These are phyloP conservation scores for Haemorhous mexicanus DNA, from an alignment of 2,113 vertebrate species.

Conservation along the genomic window DNA sequence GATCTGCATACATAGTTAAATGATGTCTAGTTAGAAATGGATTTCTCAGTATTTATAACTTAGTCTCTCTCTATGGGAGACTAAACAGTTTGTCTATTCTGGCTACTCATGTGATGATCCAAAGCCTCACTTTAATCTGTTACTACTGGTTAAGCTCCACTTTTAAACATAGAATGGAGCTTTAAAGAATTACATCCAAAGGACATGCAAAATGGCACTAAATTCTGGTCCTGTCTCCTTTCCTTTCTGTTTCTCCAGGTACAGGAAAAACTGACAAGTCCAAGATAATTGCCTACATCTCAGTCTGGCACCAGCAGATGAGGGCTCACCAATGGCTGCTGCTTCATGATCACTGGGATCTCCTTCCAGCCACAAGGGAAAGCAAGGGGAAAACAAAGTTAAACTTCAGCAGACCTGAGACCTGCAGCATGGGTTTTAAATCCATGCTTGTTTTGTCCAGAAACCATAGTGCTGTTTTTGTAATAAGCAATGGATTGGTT, in stretches of 20 bases:
- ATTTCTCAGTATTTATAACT: not conserved
- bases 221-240: not conserved
- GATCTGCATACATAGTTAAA: not conserved
- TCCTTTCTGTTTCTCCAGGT: not conserved
- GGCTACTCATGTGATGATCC: not conserved
- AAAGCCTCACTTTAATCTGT: not conserved
- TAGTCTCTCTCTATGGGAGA: not conserved
- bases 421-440: not conserved
- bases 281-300: not conserved
- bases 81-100: not conserved
- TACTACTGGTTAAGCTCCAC: not conserved
- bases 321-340: not conserved
- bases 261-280: not conserved
- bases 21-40: not conserved
- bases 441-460: not conserved
- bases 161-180: not conserved
- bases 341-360: accelerated
- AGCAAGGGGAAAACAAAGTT: not conserved
- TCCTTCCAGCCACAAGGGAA: not conserved
- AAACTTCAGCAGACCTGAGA: not conserved
- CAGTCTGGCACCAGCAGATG: accelerated
- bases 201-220: not conserved
- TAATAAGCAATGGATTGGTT: not conserved
- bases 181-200: not conserved
- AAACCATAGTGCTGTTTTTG: not conserved